Evolutionary conservation across 2,113 vertebrate genomes (phyloP).

Genomic region (Tetrax tetrax): DNA sequence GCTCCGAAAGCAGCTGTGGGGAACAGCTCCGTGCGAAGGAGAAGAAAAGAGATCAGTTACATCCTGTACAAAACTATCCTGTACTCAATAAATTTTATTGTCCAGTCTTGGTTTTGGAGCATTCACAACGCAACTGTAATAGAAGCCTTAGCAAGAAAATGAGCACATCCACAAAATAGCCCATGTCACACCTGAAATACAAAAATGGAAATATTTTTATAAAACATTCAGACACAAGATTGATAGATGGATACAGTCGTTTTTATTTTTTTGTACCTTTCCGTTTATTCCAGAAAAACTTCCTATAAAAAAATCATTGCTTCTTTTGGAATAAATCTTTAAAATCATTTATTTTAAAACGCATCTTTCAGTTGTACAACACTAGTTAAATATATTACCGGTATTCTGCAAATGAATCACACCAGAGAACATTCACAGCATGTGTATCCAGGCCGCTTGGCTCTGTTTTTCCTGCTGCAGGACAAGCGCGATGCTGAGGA

Average conservation of each 20-base stretch:
- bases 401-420: slow-evolving; percentile 37
- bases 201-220: not conserved
- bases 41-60: not conserved
- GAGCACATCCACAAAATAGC: not conserved
- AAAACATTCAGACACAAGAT: not conserved
- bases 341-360: slow-evolving; percentile 7
- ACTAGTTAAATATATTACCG: slow-evolving; percentile 68
- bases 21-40: not conserved
- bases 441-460: not conserved
- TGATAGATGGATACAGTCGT: not conserved
- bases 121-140: not conserved
- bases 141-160: not conserved
- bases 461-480: not conserved
- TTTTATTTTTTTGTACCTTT: slow-evolving; percentile 12
- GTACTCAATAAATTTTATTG: not conserved
- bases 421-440: slow-evolving; percentile 55
- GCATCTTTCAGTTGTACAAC: not conserved
- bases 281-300: slow-evolving; percentile 19
- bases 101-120: not conserved
- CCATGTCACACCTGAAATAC: not conserved
- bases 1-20: not conserved
- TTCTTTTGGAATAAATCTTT: slow-evolving; percentile 41
- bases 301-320: not conserved
- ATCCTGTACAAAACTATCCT: not conserved
- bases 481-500: not conserved